phyloP scores from a whole-genome alignment of 2,113 vertebrate genomes.

The Corythoichthys haematopterus region DNA sequence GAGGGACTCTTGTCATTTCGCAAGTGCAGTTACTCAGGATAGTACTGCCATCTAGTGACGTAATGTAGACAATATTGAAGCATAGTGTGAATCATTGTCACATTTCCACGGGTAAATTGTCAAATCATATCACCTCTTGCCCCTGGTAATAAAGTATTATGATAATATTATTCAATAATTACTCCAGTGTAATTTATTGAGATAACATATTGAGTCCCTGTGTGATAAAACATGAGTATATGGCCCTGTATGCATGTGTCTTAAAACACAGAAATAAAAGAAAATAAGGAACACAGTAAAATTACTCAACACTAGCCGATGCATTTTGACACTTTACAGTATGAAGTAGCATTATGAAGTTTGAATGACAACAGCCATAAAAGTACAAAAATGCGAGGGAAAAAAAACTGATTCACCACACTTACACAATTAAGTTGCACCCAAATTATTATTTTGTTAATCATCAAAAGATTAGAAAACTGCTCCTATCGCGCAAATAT shows the following conservation, averaged over 20 bases:
- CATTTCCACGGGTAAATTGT: neutral
- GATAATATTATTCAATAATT: neutral
- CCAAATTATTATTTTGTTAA: neutral
- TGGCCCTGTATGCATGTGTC: neutral
- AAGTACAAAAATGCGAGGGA: neutral
- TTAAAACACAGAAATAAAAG: neutral
- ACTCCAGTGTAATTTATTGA: neutral
- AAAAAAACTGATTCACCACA: neutral
- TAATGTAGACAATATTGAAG: neutral
- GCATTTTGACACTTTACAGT: no score
- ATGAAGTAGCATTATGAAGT: neutral
- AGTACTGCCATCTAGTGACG: constrained; percentile 1
- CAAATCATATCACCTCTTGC: neutral
- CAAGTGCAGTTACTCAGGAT: neutral
- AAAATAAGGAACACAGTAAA: no score
- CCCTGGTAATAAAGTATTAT: neutral
- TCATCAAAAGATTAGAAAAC: neutral
- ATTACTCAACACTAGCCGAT: no score
- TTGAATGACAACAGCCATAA: neutral
- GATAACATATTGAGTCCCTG: no score
- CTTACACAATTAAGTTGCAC: neutral
- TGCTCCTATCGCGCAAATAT: neutral
- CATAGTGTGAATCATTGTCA: neutral
- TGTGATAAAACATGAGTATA: no score
- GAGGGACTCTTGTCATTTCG: neutral